Base-by-base conservation (phyloP, 2,888 invertebrate species). In the Xanthia togata region DNA sequence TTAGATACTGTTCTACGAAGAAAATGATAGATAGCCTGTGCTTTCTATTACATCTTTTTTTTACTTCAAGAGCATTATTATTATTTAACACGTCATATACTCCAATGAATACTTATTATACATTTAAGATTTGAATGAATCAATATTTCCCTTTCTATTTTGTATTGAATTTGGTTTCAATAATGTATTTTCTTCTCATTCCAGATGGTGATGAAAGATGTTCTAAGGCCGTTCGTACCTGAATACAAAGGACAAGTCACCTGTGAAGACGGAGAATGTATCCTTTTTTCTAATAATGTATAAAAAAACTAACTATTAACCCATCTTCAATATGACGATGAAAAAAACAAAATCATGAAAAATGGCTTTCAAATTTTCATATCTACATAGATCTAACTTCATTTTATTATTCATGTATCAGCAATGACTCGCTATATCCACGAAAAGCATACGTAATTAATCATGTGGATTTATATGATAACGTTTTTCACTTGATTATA, bases 221-320 rank as follows among this genome's bases (percentile, higher is more conserved):
- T 98, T 35, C 96, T 99, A 50, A 97, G 98, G 89, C 98, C 99
- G 0, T 99, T 98, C 92, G 99, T 99, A 76, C 99, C 99, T 35
- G 98, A 99, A 94, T 99, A 98, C 96, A 98, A 98, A 93, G 99
- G 99, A n/a, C 97, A 98, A 92, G 97, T 98, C 79, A 97, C 97
- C 4, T 98, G 98, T 90, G 98, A 98, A 90, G 98, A 98, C 89
- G 98, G 98, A 90, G 98, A 98, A 97, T 96, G 98, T 97, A 97
- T 97, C 97, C 97, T 97, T 97, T 97, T 92, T 92, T 79, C 63
- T 78, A 71, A 81, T 60, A 81, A 83, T 60, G 76, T 74, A 78
- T 70, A 53, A 79, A 69, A 47, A 78, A 70, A 73, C 59, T 55
- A 74, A 70, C 31, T 20, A 63, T 38, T 57, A 59, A 59, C 50